These are phyloP conservation scores for Sinocyclocheilus anophthalmus DNA, from an alignment of 2,113 vertebrate genomes.

Conservation along the genomic window DNA sequence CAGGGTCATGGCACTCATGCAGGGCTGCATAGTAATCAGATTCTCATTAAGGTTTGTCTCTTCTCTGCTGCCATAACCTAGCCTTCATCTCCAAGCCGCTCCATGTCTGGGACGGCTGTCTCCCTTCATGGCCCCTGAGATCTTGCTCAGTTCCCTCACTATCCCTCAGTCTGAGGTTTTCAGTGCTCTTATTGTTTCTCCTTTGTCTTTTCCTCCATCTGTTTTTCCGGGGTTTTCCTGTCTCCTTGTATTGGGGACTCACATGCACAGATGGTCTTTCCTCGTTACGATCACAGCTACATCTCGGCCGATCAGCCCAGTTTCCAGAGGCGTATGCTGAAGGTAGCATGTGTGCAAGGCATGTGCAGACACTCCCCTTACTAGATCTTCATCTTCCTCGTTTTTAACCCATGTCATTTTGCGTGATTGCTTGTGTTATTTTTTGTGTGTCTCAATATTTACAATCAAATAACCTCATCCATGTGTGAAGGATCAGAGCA, in stretches of 20 bases:
- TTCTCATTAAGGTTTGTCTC: conserved; percentile 79
- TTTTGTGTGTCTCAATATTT: conserved; percentile 9
- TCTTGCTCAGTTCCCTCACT: conserved; percentile 36
- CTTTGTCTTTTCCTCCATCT: conserved; percentile 21
- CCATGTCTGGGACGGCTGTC: conserved; percentile 38
- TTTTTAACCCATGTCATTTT: conserved; percentile 18
- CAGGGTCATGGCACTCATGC: conserved; percentile 73
- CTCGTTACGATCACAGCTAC: conserved; percentile 84
- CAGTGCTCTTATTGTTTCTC: conserved; percentile 19
- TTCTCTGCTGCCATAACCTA: conserved; percentile 44
- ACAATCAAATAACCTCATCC: not conserved
- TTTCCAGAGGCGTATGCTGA: conserved; percentile 85
- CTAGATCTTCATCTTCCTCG: conserved; percentile 7
- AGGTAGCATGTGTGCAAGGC: conserved; percentile 79
- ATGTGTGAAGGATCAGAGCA: not conserved
- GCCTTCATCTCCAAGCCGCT: conserved; percentile 39
- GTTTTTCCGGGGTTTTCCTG: conserved; percentile 5
- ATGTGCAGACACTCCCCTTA: conserved; percentile 35
- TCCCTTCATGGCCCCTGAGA: conserved; percentile 36
- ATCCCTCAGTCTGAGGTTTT: not conserved
- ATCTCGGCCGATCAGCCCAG: conserved; percentile 82
- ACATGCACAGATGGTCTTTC: conserved; percentile 87
- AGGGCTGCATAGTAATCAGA: conserved; percentile 81
- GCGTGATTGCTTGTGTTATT: conserved; percentile 11
- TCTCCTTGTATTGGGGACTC: not conserved